phyloP scores from a whole-genome alignment of 1,140 invertebrate species.

The Bombus superbus region DNA sequence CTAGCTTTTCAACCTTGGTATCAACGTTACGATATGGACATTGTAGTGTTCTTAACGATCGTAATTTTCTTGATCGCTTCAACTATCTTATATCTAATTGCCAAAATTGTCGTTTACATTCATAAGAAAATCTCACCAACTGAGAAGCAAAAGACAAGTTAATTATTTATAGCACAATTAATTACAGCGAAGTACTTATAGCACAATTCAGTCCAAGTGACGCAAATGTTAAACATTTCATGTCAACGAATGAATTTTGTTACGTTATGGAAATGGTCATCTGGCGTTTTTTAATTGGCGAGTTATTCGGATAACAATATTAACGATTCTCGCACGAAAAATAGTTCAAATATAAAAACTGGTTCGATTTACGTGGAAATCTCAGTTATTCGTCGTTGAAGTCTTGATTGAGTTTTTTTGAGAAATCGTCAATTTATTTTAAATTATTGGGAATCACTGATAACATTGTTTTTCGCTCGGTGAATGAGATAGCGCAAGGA shows the following conservation, averaged over 20 bases:
- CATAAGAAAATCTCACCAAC: not conserved
- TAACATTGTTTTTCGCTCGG: too few species aligned
- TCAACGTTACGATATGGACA: constrained; percentile 69
- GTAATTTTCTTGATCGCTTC: constrained; percentile 16
- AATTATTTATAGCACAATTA: not conserved
- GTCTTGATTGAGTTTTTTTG: not conserved
- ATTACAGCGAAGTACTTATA: too few species aligned
- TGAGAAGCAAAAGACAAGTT: not conserved
- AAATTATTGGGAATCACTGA: not conserved
- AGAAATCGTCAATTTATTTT: accelerated
- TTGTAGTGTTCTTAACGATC: constrained; percentile 63
- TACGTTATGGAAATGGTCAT: too few species aligned
- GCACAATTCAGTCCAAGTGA: accelerated
- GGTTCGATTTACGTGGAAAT: too few species aligned
- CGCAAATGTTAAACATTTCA: accelerated
- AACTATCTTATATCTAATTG: not conserved
- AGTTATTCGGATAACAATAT: accelerated
- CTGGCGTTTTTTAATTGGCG: accelerated
- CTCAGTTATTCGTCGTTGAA: accelerated
- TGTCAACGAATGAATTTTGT: too few species aligned
- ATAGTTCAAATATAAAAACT: too few species aligned
- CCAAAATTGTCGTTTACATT: not conserved
- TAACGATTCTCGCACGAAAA: too few species aligned
- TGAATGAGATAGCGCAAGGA: too few species aligned
- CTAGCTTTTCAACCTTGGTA: constrained; percentile 77